phyloP scores from a whole-genome alignment of 1,140 invertebrate species.

The Leptestheria dahalacensis region DNA sequence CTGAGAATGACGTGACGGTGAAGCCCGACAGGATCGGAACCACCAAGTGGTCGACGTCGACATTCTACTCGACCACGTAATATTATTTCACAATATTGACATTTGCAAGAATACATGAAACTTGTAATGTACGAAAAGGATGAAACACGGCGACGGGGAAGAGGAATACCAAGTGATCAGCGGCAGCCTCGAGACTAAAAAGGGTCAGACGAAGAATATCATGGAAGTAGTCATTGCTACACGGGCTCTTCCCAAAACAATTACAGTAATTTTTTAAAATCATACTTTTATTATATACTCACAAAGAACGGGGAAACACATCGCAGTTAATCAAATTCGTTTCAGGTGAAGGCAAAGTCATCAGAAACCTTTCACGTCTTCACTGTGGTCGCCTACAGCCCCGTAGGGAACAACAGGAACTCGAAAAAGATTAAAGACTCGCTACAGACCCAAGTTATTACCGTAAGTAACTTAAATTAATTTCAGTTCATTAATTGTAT shows the following conservation, averaged over 20 bases:
- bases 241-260: neutral
- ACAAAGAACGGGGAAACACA: neutral
- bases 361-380: conserved; percentile 18
- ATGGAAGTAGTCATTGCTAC: neutral
- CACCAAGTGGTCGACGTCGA: conserved; percentile 20
- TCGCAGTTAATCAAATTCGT: conserved; percentile 12
- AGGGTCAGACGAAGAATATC: neutral
- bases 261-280: too few species aligned
- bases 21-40: conserved; percentile 23
- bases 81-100: conserved; percentile 23
- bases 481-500: neutral
- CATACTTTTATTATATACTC: too few species aligned
- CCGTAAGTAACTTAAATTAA: neutral
- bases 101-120: too few species aligned
- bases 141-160: conserved; percentile 37
- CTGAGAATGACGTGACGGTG: conserved; percentile 19
- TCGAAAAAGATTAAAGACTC: conserved; percentile 13
- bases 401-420: conserved; percentile 16
- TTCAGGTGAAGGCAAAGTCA: conserved; percentile 23
- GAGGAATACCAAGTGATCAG: conserved; percentile 27
- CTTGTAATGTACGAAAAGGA: too few species aligned
- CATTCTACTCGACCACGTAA: conserved; percentile 18
- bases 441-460: conserved; percentile 11
- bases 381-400: conserved; percentile 20
- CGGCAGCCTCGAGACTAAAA: neutral